A percentile compares a stretch with the other conserved stretches of the same genome.
Conservation (phyloP, 2,113 vertebrate species). For the Stigmatopora nigra region DNA sequence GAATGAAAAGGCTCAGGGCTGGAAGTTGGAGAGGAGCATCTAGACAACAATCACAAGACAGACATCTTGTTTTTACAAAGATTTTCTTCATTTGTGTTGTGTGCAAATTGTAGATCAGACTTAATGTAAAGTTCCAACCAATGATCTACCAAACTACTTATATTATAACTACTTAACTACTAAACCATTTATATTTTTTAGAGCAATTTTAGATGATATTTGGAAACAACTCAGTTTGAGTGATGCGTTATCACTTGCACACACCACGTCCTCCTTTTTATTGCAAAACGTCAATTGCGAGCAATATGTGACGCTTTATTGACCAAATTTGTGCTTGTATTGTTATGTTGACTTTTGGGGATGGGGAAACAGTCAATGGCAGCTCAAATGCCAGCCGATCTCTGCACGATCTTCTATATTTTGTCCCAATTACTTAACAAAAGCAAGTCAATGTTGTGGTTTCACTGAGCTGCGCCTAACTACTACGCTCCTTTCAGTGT, state of each 20-base stretch:
- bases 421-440: too few relatives aligned
- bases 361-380: not conserved
- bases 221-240: too few relatives aligned
- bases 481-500: not conserved
- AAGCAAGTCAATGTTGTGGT: not conserved
- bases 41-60: slow-evolving; percentile 10
- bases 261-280: not conserved
- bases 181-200: too few relatives aligned
- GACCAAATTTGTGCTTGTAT: too few relatives aligned
- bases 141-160: too few relatives aligned
- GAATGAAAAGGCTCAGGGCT: slow-evolving; percentile 60
- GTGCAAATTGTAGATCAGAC: not conserved
- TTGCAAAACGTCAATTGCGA: not conserved
- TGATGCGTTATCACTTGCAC: too few relatives aligned
- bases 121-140: too few relatives aligned
- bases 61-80: not conserved
- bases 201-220: too few relatives aligned
- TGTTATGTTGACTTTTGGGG: not conserved
- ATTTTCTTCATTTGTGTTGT: not conserved
- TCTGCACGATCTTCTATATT: not conserved
- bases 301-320: too few relatives aligned
- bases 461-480: not conserved
- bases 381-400: not conserved
- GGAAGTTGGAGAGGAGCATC: slow-evolving; percentile 47
- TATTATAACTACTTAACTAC: too few relatives aligned